These are phyloP conservation scores for Dendroctonus valens DNA, from an alignment of 1,140 invertebrate genomes.

Conservation along the genomic window DNA sequence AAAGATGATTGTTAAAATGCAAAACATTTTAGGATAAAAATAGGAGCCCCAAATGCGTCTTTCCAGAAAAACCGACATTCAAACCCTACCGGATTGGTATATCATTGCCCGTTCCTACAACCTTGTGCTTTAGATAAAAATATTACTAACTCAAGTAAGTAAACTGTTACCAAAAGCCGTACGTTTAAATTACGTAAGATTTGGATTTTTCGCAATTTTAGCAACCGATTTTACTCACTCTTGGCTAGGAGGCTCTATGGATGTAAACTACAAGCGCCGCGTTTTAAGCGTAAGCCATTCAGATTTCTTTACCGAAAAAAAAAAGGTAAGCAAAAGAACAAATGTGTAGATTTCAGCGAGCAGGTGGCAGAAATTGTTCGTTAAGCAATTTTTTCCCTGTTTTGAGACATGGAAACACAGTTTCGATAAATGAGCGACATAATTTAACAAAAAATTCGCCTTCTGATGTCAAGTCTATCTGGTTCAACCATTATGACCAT, in stretches of 20 bases:
- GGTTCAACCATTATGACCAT: not conserved
- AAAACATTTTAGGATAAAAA: slow-evolving; percentile 9
- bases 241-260: slow-evolving; percentile 43
- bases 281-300: slow-evolving; percentile 29
- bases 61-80: not conserved
- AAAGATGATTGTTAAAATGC: not conserved
- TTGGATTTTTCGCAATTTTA: slow-evolving; percentile 2
- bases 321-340: not conserved
- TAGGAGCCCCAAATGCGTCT: slow-evolving; percentile 18
- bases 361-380: no score
- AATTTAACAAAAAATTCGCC: not conserved
- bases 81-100: slow-evolving; percentile 12
- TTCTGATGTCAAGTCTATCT: not conserved
- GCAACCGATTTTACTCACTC: slow-evolving; percentile 12
- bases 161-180: not conserved
- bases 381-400: no score
- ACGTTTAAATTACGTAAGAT: not conserved
- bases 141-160: slow-evolving; percentile 16
- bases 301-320: not conserved
- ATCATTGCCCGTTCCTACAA: slow-evolving; percentile 19
- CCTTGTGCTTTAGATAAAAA: not conserved
- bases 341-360: not conserved
- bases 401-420: not conserved
- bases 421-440: not conserved
- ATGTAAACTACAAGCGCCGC: slow-evolving; percentile 32